Conservation (phyloP, 2,797 vertebrate genomes). For the Lindbergichthys nudifrons region DNA sequence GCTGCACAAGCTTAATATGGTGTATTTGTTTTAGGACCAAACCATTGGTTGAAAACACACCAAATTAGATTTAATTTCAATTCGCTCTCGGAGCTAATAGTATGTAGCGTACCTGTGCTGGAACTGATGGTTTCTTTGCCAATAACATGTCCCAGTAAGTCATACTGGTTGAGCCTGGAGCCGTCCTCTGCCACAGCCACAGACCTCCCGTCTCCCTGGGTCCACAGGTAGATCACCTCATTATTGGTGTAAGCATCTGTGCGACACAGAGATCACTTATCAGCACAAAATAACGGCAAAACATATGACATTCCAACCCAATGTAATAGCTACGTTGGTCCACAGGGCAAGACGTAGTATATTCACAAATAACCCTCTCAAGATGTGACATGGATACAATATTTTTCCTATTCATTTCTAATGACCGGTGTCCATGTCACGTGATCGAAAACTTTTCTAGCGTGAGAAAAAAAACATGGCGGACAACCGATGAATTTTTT, state of each 20-base stretch:
- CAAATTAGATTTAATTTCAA: conserved; percentile 9
- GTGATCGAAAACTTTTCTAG: too few species aligned
- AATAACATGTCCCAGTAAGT: conserved; percentile 94
- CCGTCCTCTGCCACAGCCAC: conserved; percentile 96
- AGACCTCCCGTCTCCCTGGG: conserved; percentile 91
- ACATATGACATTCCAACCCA: neutral
- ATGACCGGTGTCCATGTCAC: too few species aligned
- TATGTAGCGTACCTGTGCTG: conserved; percentile 91
- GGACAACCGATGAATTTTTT: too few species aligned
- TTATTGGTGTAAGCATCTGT: conserved; percentile 98
- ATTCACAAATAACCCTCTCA: too few species aligned
- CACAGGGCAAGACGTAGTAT: too few species aligned
- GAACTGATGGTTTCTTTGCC: conserved; percentile 97
- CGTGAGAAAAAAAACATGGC: too few species aligned
- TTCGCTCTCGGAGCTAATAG: neutral
- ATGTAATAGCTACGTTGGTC: too few species aligned
- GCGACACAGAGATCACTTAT: conserved; percentile 3
- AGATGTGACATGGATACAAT: too few species aligned
- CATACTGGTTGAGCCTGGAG: conserved; percentile 97
- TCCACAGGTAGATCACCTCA: conserved; percentile 98
- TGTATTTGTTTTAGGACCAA: neutral
- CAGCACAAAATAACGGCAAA: conserved; percentile 9
- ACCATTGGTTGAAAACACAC: neutral
- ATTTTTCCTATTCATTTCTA: too few species aligned
- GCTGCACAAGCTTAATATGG: neutral